These are phyloP conservation scores for Arge pagana DNA, from an alignment of 2,888 invertebrate species.

Conservation along the genomic window DNA sequence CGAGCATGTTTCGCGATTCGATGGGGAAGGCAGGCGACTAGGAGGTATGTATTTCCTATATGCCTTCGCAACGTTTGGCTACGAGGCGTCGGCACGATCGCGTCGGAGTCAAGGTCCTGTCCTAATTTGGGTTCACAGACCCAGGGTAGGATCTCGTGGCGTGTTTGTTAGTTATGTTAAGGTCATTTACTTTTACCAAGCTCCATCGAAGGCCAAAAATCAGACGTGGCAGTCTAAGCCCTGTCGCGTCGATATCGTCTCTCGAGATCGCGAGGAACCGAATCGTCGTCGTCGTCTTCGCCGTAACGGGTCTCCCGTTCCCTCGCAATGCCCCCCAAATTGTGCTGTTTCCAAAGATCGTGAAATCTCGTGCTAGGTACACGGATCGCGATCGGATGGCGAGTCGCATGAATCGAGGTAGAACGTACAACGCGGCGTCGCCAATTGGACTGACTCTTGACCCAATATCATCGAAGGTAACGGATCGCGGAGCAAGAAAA, in stretches of 20 bases:
- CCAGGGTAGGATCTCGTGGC: conserved; percentile 26
- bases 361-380: neutral
- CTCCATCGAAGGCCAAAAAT: conserved; percentile 41
- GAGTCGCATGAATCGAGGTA: too few species aligned
- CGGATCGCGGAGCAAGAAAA: neutral
- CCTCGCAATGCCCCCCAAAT: neutral
- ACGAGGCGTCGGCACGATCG: conserved; percentile 28
- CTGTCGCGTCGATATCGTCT: neutral
- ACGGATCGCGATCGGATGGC: neutral
- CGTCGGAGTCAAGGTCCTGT: conserved; percentile 45
- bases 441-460: neutral
- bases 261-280: neutral
- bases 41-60: too few species aligned
- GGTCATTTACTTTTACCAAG: conserved; percentile 55
- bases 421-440: too few species aligned
- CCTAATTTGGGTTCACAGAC: conserved; percentile 52
- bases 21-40: too few species aligned
- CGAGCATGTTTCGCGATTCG: too few species aligned
- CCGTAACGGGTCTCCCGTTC: neutral
- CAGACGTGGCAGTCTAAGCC: neutral
- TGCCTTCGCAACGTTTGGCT: too few species aligned
- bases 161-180: conserved; percentile 36
- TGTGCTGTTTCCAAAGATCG: neutral
- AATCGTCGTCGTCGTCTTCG: neutral
- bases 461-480: neutral